These are phyloP conservation scores for Ispidina picta DNA, from an alignment of 2,797 vertebrate species.

Conservation along the genomic window DNA sequence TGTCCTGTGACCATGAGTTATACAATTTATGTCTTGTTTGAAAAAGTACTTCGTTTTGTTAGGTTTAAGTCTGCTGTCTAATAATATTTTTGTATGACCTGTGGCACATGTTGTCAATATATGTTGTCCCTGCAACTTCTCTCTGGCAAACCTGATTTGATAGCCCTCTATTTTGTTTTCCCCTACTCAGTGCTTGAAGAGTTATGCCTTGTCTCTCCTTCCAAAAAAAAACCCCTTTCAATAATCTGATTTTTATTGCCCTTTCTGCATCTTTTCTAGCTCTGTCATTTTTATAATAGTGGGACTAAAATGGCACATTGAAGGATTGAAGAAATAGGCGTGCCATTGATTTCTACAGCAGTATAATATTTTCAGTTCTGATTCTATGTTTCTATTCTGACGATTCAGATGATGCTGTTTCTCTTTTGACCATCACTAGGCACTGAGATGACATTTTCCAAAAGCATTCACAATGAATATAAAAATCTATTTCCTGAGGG, in stretches of 20 bases:
- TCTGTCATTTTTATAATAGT: conserved; percentile 26
- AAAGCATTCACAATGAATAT: conserved; percentile 7
- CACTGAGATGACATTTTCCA: neutral
- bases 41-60: conserved; percentile 2
- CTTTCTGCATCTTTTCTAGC: conserved; percentile 8
- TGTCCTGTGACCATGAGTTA: neutral
- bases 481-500: conserved; percentile 49
- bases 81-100: neutral
- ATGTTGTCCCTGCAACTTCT: conserved; percentile 1
- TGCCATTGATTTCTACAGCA: neutral
- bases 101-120: neutral
- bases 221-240: neutral
- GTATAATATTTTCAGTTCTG: conserved; percentile 28
- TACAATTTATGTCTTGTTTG: neutral
- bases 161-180: conserved; percentile 11
- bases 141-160: conserved; percentile 28
- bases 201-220: neutral
- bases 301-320: neutral
- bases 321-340: neutral
- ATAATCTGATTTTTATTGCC: conserved; percentile 27
- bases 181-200: conserved; percentile 3
- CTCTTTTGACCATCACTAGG: conserved; percentile 28
- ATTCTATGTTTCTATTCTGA: conserved; percentile 21
- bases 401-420: conserved; percentile 23
- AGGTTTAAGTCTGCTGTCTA: neutral